These are phyloP conservation scores for Chaetodon trifascialis DNA, from an alignment of 2,113 vertebrate genomes.

Conservation along the genomic window DNA sequence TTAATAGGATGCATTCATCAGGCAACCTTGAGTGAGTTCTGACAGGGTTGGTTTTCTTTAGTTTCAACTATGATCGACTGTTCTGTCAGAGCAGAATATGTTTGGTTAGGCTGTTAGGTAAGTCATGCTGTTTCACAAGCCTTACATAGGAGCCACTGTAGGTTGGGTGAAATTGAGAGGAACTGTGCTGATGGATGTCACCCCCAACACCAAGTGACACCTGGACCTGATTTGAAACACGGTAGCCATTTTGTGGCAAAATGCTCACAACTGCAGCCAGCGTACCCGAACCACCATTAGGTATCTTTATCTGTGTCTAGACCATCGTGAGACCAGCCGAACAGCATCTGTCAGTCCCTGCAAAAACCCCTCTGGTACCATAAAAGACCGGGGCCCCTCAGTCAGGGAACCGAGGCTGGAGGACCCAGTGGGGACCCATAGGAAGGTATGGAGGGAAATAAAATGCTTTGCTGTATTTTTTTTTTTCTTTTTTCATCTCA, in stretches of 20 bases:
- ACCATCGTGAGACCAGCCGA: slow-evolving; percentile 72
- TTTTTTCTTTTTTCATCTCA: slow-evolving; percentile 45
- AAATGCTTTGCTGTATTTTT: slow-evolving; percentile 49
- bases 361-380: slow-evolving; percentile 64
- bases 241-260: slow-evolving; percentile 70
- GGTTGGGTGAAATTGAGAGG: slow-evolving; percentile 23
- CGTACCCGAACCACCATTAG: slow-evolving; percentile 64
- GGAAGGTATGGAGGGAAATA: slow-evolving; percentile 69
- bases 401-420: slow-evolving; percentile 56
- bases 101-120: slow-evolving; percentile 26
- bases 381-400: slow-evolving; percentile 67
- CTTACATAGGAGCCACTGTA: background rate
- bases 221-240: slow-evolving; percentile 46
- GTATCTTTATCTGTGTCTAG: slow-evolving; percentile 76
- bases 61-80: slow-evolving; percentile 54
- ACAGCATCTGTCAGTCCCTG: slow-evolving; percentile 78
- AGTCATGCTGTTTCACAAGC: slow-evolving; percentile 18
- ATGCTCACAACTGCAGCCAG: slow-evolving; percentile 69
- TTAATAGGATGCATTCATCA: slow-evolving; percentile 77
- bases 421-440: slow-evolving; percentile 73
- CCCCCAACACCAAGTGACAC: slow-evolving; percentile 36
- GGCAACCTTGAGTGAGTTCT: slow-evolving; percentile 71
- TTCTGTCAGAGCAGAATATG: slow-evolving; percentile 29
- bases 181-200: slow-evolving; percentile 43
- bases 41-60: slow-evolving; percentile 57